phyloP scores from a whole-genome alignment of 2,888 invertebrate species.

The Drosophila mimetica region DNA sequence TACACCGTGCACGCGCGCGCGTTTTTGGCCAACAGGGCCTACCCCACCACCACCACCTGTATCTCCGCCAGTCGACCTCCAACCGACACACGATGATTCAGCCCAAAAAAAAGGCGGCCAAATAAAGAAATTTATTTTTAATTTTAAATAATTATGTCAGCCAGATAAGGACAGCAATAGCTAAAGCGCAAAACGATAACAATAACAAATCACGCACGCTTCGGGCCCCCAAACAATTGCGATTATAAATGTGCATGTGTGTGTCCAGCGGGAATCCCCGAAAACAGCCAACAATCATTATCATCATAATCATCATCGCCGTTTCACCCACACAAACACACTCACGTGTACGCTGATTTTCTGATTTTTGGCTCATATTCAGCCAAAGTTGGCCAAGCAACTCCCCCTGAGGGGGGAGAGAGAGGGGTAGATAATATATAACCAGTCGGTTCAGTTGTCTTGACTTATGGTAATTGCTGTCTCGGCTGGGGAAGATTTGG shows the following conservation, averaged over 20 bases:
- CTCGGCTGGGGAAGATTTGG: conserved; percentile 1
- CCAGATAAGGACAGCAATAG: conserved; percentile 38
- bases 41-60: conserved; percentile 30
- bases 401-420: too few species aligned
- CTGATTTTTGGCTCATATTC: neutral
- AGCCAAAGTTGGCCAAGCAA: conserved; percentile 3
- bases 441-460: conserved; percentile 18
- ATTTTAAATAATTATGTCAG: conserved; percentile 76
- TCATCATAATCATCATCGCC: conserved; percentile 1
- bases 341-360: neutral
- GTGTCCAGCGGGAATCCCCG: conserved; percentile 48
- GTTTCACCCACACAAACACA: conserved; percentile 8
- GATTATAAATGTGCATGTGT: conserved; percentile 6
- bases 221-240: conserved; percentile 40
- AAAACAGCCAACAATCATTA: neutral
- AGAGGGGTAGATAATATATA: conserved; percentile 20
- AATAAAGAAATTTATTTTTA: conserved; percentile 54
- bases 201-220: conserved; percentile 58
- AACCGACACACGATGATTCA: conserved; percentile 56
- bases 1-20: conserved; percentile 18
- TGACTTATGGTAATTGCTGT: conserved; percentile 35
- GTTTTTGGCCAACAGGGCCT: conserved; percentile 31
- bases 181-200: conserved; percentile 30
- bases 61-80: neutral
- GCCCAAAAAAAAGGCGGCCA: conserved; percentile 47